Evolutionary conservation across 2,888 invertebrate genomes (phyloP).

Genomic region (Leptopilina drosophilae): DNA sequence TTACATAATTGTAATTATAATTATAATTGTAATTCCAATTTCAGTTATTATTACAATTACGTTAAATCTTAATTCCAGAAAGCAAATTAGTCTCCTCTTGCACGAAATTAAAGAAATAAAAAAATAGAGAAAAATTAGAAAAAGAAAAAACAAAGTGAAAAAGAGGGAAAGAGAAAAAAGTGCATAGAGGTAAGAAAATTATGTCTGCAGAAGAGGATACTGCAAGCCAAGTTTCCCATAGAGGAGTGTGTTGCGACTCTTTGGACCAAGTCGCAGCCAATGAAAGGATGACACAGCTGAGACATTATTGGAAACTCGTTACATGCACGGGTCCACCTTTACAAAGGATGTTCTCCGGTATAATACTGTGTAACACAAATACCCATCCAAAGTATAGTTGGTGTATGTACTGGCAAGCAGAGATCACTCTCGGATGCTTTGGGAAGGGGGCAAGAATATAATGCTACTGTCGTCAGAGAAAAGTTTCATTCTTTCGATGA

Average conservation of each 20-base stretch:
- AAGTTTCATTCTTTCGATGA: constrained; percentile 27
- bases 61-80: no score
- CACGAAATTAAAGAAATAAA: no score
- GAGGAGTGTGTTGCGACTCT: constrained; percentile 14
- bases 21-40: no score
- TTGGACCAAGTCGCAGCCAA: constrained; percentile 47
- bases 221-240: background rate
- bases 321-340: constrained; percentile 72
- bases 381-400: constrained; percentile 9
- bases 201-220: background rate
- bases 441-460: background rate
- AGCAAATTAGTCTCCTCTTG: no score
- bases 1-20: no score
- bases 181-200: background rate
- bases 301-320: constrained; percentile 77
- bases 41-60: no score
- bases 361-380: constrained; percentile 53
- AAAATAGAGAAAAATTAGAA: background rate
- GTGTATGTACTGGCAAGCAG: constrained; percentile 2
- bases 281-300: constrained; percentile 70
- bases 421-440: background rate
- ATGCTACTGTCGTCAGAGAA: constrained; percentile 8
- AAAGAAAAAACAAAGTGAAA: background rate
- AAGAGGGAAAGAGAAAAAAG: background rate
- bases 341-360: constrained; percentile 61